phyloP scores from a whole-genome alignment of 2,888 invertebrate genomes.

The Laothoe populi region DNA sequence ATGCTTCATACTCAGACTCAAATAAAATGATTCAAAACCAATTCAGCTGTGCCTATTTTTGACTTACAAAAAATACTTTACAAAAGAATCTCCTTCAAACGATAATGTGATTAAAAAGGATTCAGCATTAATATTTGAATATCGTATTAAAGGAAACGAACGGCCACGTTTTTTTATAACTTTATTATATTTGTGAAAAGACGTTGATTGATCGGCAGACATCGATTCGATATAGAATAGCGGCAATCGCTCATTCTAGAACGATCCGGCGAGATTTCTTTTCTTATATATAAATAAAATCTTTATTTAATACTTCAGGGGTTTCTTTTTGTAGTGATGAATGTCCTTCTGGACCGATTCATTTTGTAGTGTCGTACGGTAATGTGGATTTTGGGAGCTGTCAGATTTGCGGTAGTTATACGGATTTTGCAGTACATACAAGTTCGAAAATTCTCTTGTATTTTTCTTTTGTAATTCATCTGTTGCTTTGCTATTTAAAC shows the following conservation, averaged over 20 bases:
- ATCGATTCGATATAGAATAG: conserved; percentile 25
- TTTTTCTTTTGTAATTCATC: no score
- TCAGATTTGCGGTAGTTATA: no score
- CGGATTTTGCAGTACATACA: no score
- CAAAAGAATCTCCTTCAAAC: conserved; percentile 6
- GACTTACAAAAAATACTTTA: background rate
- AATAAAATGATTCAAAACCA: no score
- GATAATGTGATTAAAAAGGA: conserved; percentile 1
- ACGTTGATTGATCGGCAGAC: conserved; percentile 27
- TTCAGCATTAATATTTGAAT: conserved; percentile 5
- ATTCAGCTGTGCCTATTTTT: no score
- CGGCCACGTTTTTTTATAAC: conserved; percentile 25
- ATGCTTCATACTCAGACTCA: no score
- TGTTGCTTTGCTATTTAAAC: no score
- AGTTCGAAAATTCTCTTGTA: no score
- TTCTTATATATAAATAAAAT: conserved; percentile 26
- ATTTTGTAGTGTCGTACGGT: conserved; percentile 2
- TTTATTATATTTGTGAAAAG: conserved; percentile 24
- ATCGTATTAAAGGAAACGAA: conserved; percentile 22
- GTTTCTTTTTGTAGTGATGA: conserved; percentile 8
- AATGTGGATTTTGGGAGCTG: background rate
- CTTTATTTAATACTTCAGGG: conserved; percentile 16
- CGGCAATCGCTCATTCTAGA: conserved; percentile 28
- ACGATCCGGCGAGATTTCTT: conserved; percentile 8
- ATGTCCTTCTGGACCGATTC: background rate